Conservation (phyloP, 2,888 invertebrate genomes). For the Drosophila anomelani region DNA sequence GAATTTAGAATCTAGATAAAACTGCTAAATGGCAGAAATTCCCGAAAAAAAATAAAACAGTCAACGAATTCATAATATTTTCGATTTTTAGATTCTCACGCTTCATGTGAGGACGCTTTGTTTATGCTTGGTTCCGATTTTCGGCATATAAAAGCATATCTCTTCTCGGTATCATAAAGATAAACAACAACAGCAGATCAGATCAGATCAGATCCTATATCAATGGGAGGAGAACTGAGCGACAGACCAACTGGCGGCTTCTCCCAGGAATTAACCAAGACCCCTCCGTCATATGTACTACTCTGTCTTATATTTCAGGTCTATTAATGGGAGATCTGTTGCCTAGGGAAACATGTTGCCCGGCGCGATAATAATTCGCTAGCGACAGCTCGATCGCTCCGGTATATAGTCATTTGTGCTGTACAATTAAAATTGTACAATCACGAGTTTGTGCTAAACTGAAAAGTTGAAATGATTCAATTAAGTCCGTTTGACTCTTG, state of each 20-base stretch:
- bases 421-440: conserved; percentile 28
- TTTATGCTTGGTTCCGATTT: conserved; percentile 54
- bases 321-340: conserved; percentile 14
- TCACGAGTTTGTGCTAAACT: conserved; percentile 28
- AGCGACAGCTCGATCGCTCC: conserved; percentile 2
- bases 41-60: conserved; percentile 1
- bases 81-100: conserved; percentile 34
- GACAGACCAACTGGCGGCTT: conserved; percentile 32
- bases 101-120: conserved; percentile 32
- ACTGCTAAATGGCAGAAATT: conserved; percentile 10
- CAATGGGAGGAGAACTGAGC: background rate
- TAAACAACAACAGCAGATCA: conserved; percentile 26
- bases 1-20: conserved; percentile 6
- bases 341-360: conserved; percentile 19
- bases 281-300: background rate
- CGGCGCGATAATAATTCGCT: conserved; percentile 15
- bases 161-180: conserved; percentile 26
- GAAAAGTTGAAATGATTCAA: conserved; percentile 26
- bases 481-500: conserved; percentile 27
- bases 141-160: conserved; percentile 55
- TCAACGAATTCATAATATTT: conserved; percentile 28
- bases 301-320: background rate
- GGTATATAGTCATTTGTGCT: conserved; percentile 8
- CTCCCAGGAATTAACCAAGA: background rate
- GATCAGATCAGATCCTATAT: conserved; percentile 20